Percentiles rank a stretch among this genome's conserved stretches.
phyloP scores from a whole-genome alignment of 2,113 vertebrate species.

The Actenoides lindsayi region DNA sequence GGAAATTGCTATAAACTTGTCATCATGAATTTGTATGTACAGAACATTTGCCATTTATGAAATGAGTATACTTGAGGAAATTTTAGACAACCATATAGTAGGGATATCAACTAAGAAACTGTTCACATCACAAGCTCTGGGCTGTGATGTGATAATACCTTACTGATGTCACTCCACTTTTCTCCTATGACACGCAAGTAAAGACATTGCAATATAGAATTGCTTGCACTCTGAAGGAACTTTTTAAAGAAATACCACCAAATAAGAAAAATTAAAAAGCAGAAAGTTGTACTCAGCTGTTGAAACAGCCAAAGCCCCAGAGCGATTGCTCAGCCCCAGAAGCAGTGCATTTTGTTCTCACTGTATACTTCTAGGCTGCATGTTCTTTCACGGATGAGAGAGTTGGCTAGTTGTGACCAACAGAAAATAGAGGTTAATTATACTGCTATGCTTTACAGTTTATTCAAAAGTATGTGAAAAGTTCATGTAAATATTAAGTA shows the following conservation, averaged over 20 bases:
- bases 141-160: not conserved
- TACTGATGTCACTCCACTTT: not conserved
- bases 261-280: not conserved
- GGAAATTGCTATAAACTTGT: not conserved
- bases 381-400: not conserved
- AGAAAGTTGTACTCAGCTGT: not conserved
- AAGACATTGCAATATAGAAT: not conserved
- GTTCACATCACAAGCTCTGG: accelerated
- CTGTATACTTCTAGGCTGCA: not conserved
- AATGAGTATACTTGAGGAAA: not conserved
- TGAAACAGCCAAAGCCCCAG: not conserved
- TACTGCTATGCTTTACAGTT: not conserved
- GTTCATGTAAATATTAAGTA: not conserved
- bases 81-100: not conserved
- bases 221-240: not conserved
- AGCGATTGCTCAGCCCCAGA: not conserved
- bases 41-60: not conserved
- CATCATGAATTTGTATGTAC: not conserved
- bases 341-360: not conserved
- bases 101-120: not conserved
- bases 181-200: not conserved
- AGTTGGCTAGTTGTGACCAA: not conserved
- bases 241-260: not conserved
- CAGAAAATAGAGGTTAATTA: not conserved
- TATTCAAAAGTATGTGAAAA: not conserved